Base-by-base conservation (phyloP, 2,113 vertebrate genomes). In the Nothocercus nigrocapillus region DNA sequence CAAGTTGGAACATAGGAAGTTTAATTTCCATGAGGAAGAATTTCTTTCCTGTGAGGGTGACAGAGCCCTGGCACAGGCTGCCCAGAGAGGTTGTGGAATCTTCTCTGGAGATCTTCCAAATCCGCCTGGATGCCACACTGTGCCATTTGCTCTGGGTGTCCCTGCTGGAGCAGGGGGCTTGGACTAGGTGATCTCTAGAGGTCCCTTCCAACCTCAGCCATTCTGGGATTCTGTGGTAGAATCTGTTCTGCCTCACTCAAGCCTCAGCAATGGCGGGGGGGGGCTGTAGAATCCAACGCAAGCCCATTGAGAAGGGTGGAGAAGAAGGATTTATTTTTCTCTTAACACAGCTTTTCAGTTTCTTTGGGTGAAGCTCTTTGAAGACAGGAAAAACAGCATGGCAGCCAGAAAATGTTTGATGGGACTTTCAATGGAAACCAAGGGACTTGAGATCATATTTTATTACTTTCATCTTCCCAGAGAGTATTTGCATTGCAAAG, bases 401-500 rank as follows among this genome's bases (percentile, higher is more conserved):
- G 8, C 13, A 95, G 56, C 28, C 85, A 93, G 68, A 85, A 84
- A 86, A 73, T 84, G 30, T 62, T 62, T 59, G 40, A 7, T 73
- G 54, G 24, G 21, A 69, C 30, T 86, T 13, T 86, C 8, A 32
- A 4, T 54, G 27, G 34, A 75, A 88, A 53, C 34, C 28, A 47
- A 51, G 63, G 78, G 49, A 85, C 58, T 45, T 67, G 36, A 14
- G 77, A 9, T 36, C 14, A 13, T 73, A 49, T 82, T 94, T 96
- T 67, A 16, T 62, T 51, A 30, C 38, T 86, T 58, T 54, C 56
- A 40, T 72, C 30, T 44, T 90, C 36, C 12, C n/a, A 63, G 77
- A 56, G 36, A 85, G 9, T 82, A 88, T 95, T 93, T 92, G 69
- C 74, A 85, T 11, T 87, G 67, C 77, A 94, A 84, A 95, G 86